Base-by-base conservation (phyloP, 2,888 invertebrate genomes). In the Encarsia formosa region DNA sequence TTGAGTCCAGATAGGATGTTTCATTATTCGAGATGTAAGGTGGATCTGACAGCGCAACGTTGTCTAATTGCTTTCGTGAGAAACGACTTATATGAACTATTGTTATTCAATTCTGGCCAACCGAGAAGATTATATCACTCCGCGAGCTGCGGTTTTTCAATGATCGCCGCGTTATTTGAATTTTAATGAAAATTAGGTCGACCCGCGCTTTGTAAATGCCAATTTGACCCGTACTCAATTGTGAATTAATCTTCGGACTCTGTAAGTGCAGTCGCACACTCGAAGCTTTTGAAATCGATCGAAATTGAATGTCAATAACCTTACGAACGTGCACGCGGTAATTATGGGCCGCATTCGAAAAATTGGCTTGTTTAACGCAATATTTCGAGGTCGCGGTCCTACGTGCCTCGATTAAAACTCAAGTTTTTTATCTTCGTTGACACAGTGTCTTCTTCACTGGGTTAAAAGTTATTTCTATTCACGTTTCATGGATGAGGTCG, bases 51-150 rank as follows among this genome's bases (percentile, higher is more conserved):
- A n/a, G n/a, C n/a, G n/a, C n/a, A n/a, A n/a, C n/a, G n/a, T 34
- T 26, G 34, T 47, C 29, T 54, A 54, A 54, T 54, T 48, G 44
- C 50, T 44, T 43, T 47, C 50, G 50, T 51, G 54, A 51, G 54
- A 54, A 51, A 13, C 15, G 4, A 16, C 35, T 5, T 46, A 50
- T 18, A 16, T 32, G 34, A 45, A 52, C 45, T 37, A 55, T 52
- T 45, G 51, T 52, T 49, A 52, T 54, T 54, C 34, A 42, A 26
- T 11, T 15, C n/a, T 26, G 4, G 11, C 4, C 18, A 2, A n/a
- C 3, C 15, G 40, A 16, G 24, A 3, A 13, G 40, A 48, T 51
- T 31, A 40, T 41, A 44, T 45, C 31, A 23, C 32, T 19, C 29
- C 42, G 39, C 35, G 47, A 11, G 42, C 6, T 47, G 45, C 51